phyloP scores from a whole-genome alignment of 1,140 invertebrate species.

The Drosophila elegans region DNA sequence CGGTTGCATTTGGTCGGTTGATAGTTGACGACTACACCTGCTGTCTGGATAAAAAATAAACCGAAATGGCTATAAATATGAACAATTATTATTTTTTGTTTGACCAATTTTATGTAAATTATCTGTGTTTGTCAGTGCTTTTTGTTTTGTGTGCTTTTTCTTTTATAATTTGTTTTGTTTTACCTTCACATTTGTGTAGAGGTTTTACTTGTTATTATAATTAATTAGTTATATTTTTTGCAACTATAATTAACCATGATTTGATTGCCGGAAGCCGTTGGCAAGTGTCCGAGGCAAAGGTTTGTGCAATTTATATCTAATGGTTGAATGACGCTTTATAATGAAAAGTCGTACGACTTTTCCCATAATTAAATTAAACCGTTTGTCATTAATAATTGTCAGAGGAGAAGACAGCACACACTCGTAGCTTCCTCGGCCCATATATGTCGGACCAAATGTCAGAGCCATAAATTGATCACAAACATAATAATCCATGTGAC shows the following conservation, averaged over 20 bases:
- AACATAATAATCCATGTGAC: constrained; percentile 79
- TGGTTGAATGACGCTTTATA: constrained; percentile 31
- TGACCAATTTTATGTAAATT: constrained; percentile 61
- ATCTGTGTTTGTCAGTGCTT: constrained; percentile 12
- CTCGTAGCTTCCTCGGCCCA: constrained; percentile 56
- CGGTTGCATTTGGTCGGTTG: constrained; percentile 42
- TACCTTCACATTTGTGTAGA: constrained; percentile 60
- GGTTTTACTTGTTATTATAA: constrained; percentile 48
- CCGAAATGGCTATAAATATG: constrained; percentile 15
- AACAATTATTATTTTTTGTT: constrained; percentile 14
- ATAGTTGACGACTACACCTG: constrained; percentile 46
- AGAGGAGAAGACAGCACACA: constrained; percentile 30
- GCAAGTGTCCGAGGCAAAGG: constrained; percentile 39
- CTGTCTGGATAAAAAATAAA: constrained; percentile 8
- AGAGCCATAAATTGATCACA: constrained; percentile 64
- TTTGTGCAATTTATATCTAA: constrained; percentile 33
- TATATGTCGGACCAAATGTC: constrained; percentile 76
- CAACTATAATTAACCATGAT: constrained; percentile 57
- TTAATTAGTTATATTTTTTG: constrained; percentile 65
- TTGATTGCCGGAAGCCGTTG: constrained; percentile 69
- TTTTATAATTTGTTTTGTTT: constrained; percentile 13
- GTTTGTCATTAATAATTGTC: constrained; percentile 78
- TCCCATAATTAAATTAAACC: constrained; percentile 78
- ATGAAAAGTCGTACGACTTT: constrained; percentile 54
- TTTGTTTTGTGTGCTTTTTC: constrained; percentile 10